Evolutionary conservation across 2,888 invertebrate genomes (phyloP).

Genomic region (Troides oblongomaculatus): DNA sequence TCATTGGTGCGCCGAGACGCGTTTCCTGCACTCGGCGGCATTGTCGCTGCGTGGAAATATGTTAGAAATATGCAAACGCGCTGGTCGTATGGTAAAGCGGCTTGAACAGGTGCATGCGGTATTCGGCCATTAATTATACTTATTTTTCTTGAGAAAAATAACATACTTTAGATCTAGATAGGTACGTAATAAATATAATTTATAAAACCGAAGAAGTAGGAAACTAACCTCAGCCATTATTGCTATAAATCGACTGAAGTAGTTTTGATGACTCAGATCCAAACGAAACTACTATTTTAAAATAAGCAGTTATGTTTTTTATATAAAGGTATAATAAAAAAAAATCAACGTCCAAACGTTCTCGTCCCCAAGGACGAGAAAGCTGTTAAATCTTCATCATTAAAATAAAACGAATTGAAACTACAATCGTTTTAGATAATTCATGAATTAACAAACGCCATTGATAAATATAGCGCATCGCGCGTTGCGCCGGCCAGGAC

Average conservation of each 20-base stretch:
- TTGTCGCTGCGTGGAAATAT: slow-evolving; percentile 10
- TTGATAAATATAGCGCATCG: slow-evolving; percentile 33
- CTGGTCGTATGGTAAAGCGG: slow-evolving; percentile 13
- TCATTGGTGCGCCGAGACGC: slow-evolving; percentile 13
- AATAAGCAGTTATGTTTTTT: too few species aligned
- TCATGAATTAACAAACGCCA: slow-evolving; percentile 48
- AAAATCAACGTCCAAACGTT: too few species aligned
- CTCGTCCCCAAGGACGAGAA: too few species aligned
- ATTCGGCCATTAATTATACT: slow-evolving; percentile 12
- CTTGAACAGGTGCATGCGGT: slow-evolving; percentile 6
- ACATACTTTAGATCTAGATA: not conserved
- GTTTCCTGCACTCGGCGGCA: slow-evolving; percentile 19
- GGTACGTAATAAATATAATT: not conserved
- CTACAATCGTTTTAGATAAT: not conserved
- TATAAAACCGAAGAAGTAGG: not conserved
- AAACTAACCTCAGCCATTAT: not conserved
- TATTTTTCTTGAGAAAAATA: slow-evolving; percentile 42
- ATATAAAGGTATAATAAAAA: too few species aligned
- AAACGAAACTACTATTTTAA: too few species aligned
- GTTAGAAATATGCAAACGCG: slow-evolving; percentile 19
- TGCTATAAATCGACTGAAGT: not conserved
- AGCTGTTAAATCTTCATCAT: too few species aligned
- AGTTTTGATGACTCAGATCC: not conserved
- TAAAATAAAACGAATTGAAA: too few species aligned
- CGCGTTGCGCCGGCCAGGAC: slow-evolving; percentile 54